These are phyloP conservation scores for Noctua janthe DNA, from an alignment of 2,888 invertebrate species.

Conservation along the genomic window DNA sequence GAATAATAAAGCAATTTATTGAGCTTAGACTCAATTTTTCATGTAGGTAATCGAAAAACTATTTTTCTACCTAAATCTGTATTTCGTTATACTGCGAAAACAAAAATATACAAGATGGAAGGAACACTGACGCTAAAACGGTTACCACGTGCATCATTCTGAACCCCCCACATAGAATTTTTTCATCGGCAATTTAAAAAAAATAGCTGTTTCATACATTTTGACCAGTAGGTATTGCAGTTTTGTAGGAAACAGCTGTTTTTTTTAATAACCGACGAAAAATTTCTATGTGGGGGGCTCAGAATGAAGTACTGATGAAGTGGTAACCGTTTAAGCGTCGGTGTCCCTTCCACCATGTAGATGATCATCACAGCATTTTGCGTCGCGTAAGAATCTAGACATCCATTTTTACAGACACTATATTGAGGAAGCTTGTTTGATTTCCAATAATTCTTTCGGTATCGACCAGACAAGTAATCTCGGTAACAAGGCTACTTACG, in stretches of 20 bases:
- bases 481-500: conserved; percentile 8
- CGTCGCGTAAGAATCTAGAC: background rate
- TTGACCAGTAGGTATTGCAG: too few species aligned
- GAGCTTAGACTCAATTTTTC: background rate
- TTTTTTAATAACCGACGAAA: too few species aligned
- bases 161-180: too few species aligned
- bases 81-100: background rate
- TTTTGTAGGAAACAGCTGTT: too few species aligned
- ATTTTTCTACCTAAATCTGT: background rate
- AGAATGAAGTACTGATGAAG: too few species aligned
- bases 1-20: background rate
- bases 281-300: too few species aligned
- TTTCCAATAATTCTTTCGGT: conserved; percentile 11
- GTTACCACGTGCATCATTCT: too few species aligned
- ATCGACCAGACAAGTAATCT: conserved; percentile 15
- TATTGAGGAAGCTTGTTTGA: background rate
- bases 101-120: background rate
- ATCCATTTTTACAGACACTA: background rate
- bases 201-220: too few species aligned
- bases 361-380: background rate
- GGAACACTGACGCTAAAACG: too few species aligned
- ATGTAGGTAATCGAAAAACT: background rate
- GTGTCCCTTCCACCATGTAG: too few species aligned
- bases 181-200: too few species aligned
- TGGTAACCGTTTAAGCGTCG: too few species aligned